phyloP scores from a whole-genome alignment of 2,113 vertebrate genomes.

The Origma solitaria region DNA sequence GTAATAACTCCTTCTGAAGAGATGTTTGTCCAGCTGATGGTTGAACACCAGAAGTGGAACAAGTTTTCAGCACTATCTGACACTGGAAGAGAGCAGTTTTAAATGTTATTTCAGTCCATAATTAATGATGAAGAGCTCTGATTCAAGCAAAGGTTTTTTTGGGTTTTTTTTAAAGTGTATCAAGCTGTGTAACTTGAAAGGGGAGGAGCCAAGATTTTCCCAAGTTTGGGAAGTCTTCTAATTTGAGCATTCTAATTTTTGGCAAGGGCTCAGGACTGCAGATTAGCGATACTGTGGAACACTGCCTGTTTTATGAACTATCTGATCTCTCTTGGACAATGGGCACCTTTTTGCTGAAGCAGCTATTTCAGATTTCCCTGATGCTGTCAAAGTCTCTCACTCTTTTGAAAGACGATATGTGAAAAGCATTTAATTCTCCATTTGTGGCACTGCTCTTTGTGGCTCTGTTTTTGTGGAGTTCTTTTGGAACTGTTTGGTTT shows the following conservation, averaged over 20 bases:
- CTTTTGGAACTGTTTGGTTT: background rate
- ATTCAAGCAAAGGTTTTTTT: background rate
- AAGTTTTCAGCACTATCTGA: background rate
- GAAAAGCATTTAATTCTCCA: background rate
- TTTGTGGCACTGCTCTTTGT: background rate
- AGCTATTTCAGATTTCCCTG: background rate
- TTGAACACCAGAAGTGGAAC: background rate
- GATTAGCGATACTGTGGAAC: background rate
- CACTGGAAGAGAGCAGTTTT: background rate
- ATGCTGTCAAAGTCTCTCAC: background rate
- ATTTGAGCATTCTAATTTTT: background rate
- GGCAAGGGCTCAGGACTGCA: background rate
- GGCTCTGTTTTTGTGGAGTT: background rate
- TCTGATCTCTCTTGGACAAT: background rate
- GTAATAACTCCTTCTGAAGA: background rate
- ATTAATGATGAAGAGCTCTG: background rate
- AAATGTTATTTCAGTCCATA: background rate
- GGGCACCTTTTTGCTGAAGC: background rate
- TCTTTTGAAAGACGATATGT: background rate
- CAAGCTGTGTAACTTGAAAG: background rate
- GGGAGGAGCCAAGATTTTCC: background rate
- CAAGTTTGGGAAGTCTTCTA: background rate
- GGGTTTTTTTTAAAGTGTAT: background rate
- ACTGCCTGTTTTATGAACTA: background rate
- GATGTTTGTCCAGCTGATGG: background rate